Base-by-base conservation (phyloP, 2,888 invertebrate genomes). In the Hypena proboscidalis region DNA sequence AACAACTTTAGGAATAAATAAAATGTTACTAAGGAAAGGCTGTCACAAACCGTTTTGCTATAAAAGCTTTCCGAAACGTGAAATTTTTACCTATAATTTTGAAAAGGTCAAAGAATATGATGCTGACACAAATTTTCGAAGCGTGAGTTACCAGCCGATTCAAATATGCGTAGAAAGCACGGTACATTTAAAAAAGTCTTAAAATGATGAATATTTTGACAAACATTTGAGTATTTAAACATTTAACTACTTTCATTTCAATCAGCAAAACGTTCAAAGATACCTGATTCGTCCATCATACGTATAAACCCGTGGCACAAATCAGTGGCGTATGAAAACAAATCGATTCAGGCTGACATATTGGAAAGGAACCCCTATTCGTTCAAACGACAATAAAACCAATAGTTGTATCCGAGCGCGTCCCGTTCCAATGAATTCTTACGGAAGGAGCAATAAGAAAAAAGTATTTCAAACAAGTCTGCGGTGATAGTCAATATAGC, bases 361-460 rank as follows among this genome's bases (percentile, higher is more conserved):
- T 74, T 75, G 64, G 57, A 63, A 72, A 48, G 45, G 50, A 58
- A 50, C 65, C 69, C 62, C 49, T 58, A 58, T 58, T 61, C 63
- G 59, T 67, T 63, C 51, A 51, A 67, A 67, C 65, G 68, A 70
- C 69, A 70, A 74, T 73, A 76, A 70, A 78, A 62, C 60, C 76
- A 75, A 79, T 76, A 73, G 74, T 73, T 76, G 70, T 74, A 74
- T 69, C 59, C 52, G 58, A 62, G 54, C 57, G 64, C 60, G 51
- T 69, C 62, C 61, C 67, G 60, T 69, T 69, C 60, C 73, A 70
- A 74, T 74, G 75, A 76, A 70, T 75, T 61, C 67, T 69, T 70
- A 67, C 68, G 60, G 70, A 66, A 70, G 57, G 52, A 59, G 72
- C 72, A 81, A 83, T 80, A 80, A 73, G 70, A 74, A 77, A 77